These are phyloP conservation scores for Labeo catla DNA, from an alignment of 2,113 vertebrate genomes.

Conservation along the genomic window DNA sequence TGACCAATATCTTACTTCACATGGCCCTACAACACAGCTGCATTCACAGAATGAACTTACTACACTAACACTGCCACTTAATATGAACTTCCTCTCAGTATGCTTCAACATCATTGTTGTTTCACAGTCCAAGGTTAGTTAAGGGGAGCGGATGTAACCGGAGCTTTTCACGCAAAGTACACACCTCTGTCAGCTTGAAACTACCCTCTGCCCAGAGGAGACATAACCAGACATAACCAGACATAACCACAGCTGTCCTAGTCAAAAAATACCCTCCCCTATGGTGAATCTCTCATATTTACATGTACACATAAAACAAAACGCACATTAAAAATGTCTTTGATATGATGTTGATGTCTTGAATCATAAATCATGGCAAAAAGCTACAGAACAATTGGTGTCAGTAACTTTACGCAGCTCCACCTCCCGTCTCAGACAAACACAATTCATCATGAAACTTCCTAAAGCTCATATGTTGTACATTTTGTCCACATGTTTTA, in stretches of 20 bases:
- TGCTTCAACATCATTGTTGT: slow-evolving; percentile 74
- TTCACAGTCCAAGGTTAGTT: slow-evolving; percentile 68
- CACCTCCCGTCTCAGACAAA: not conserved
- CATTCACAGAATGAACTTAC: slow-evolving; percentile 64
- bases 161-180: slow-evolving; percentile 40
- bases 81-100: slow-evolving; percentile 70
- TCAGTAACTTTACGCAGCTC: slow-evolving; percentile 6
- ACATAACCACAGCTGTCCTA: not conserved
- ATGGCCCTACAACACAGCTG: slow-evolving; percentile 69
- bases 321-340: not conserved
- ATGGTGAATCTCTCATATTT: not conserved
- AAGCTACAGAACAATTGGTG: not conserved
- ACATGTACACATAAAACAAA: not conserved
- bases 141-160: slow-evolving; percentile 59
- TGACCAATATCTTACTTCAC: slow-evolving; percentile 32
- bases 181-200: slow-evolving; percentile 11
- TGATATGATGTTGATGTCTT: not conserved
- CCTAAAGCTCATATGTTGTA: not conserved
- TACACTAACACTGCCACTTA: slow-evolving; percentile 67
- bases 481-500: not conserved
- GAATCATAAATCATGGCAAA: not conserved
- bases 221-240: not conserved
- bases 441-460: slow-evolving; percentile 8
- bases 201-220: slow-evolving; percentile 20
- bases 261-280: not conserved